Percentiles rank a stretch among this genome's conserved stretches.
phyloP scores from a whole-genome alignment of 2,113 vertebrate species.

The Myotis brandtii region DNA sequence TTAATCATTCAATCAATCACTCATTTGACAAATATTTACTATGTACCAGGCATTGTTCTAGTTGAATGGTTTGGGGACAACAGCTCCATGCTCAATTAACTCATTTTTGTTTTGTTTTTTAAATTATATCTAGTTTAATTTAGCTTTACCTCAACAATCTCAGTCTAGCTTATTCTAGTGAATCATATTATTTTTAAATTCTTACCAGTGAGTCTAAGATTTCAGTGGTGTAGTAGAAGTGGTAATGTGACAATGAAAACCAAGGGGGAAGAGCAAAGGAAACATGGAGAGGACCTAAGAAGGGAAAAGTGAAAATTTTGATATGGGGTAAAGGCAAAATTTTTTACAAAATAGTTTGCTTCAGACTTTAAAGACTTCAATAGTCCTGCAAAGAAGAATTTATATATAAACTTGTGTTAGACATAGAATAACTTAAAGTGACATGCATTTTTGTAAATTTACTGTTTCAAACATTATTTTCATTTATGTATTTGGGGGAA shows the following conservation, averaged over 20 bases:
- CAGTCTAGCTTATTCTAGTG: not conserved
- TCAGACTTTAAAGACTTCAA: not conserved
- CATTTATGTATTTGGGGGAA: not conserved
- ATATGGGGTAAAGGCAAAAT: not conserved
- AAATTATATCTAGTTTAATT: not conserved
- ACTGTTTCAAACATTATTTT: conserved; percentile 6
- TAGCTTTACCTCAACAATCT: not conserved
- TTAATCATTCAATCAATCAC: not conserved
- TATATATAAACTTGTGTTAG: not conserved
- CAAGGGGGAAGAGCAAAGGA: not conserved
- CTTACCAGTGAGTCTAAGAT: not conserved
- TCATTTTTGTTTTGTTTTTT: not conserved
- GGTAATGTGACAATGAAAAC: not conserved
- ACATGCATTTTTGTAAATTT: not conserved
- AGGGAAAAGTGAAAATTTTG: not conserved
- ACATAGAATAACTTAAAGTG: not conserved
- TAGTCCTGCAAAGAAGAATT: not conserved
- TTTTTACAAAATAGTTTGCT: not conserved
- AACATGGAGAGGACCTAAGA: not conserved
- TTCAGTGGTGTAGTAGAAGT: not conserved
- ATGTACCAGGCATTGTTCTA: not conserved
- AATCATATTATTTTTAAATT: not conserved
- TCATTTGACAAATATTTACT: not conserved
- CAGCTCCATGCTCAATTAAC: not conserved
- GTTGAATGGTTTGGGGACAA: not conserved